These are phyloP conservation scores for Natrix natrix DNA, from an alignment of 2,797 vertebrate species.

Conservation along the genomic window DNA sequence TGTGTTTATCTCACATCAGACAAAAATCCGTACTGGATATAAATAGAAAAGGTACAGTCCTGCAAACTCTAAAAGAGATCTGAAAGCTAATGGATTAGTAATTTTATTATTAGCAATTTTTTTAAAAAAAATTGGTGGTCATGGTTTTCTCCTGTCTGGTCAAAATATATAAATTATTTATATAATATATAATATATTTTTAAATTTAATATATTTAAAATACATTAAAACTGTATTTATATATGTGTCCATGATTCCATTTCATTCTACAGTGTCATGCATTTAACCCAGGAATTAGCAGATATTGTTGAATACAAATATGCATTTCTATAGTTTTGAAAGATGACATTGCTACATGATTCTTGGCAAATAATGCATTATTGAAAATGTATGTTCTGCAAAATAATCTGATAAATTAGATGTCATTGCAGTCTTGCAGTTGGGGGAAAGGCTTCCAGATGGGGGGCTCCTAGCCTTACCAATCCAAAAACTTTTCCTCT, in stretches of 20 bases:
- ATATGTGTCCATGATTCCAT: constrained; percentile 26
- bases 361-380: constrained; percentile 9
- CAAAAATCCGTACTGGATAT: constrained; percentile 18
- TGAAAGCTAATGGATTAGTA: constrained; percentile 28
- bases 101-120: background rate
- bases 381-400: constrained; percentile 32
- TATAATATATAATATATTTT: too few relatives aligned
- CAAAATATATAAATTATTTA: constrained; percentile 22
- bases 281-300: background rate
- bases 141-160: constrained; percentile 34
- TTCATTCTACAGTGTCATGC: background rate
- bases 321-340: background rate
- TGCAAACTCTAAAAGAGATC: constrained; percentile 26
- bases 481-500: background rate
- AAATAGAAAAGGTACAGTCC: constrained; percentile 45
- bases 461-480: background rate
- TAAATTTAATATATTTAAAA: constrained; percentile 17
- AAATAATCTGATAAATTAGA: constrained; percentile 33
- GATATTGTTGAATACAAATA: background rate
- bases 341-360: background rate
- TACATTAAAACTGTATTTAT: constrained; percentile 32
- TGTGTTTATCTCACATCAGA: constrained; percentile 23
- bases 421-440: background rate
- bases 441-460: background rate
- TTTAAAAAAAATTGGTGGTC: background rate